Base-by-base conservation (phyloP, 35 echinoderm and acorn worm species). In the Amphiura filiformis region DNA sequence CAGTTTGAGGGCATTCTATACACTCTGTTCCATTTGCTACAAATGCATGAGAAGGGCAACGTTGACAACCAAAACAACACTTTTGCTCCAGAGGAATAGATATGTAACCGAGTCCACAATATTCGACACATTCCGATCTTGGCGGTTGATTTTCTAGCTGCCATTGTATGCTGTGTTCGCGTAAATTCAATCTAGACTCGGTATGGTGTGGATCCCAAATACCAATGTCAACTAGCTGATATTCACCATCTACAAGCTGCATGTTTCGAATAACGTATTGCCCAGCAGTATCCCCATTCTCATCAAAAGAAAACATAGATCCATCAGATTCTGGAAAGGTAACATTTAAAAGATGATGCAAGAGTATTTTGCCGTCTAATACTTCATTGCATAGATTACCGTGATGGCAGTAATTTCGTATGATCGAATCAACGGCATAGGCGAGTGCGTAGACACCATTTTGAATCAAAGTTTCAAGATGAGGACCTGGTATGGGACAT, bases 41-140 rank as follows among this genome's bases (percentile, higher is more conserved):
- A 34, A 65, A 13, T 56, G 41, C 83, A 33, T 85, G 15, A 20
- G 41, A 22, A 18, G 41, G 31, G 33, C 83, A 85, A 2, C 17
- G 7, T 39, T 35, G 34, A 37, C 83, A 85, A 39, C 56, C 83
- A 5, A 37, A 85, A 37, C 83, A 85, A 65, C 83, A 85, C 34
- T 49, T 49, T 20, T 49, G 20, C 22, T 36, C 23, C 56, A 49
- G 30, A 7, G 77, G 77, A 36, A 79, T 33, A 31, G 77, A 35
- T 31, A 40, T 39, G 13, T 77, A 76, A 23, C 75, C 75, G 35
- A 64, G 11, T 31, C 14, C 13, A 38, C 65, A 78, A 12, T 4
- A 4, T 40, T 87, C 65, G 23, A 64, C 36, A 32, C 85, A 87
- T 15, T 11, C 23, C 17, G 85, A 87, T 23, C 3, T 34, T n/a